phyloP scores from a whole-genome alignment of 23 tunicate genomes.

The Phallusia fumigata region DNA sequence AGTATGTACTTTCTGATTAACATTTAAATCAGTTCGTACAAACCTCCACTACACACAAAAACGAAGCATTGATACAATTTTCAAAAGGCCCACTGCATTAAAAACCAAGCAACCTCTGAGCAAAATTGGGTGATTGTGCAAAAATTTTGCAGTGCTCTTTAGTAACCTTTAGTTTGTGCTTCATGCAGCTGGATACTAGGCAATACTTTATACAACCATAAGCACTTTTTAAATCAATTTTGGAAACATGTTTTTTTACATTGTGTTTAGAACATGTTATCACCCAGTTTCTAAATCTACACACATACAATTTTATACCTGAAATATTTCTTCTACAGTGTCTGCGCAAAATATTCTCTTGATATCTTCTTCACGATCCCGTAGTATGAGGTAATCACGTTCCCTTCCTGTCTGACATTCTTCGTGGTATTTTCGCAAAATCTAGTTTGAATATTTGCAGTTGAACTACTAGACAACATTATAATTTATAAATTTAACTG shows the following conservation, averaged over 20 bases:
- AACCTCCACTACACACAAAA: too few relatives aligned
- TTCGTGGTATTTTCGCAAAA: slow-evolving; percentile 78
- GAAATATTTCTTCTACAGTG: slow-evolving; percentile 71
- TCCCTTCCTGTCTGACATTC: slow-evolving; percentile 89
- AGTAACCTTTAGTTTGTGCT: too few relatives aligned
- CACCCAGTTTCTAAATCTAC: neutral
- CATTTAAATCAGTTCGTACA: too few relatives aligned
- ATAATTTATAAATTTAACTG: too few relatives aligned
- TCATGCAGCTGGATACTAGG: too few relatives aligned
- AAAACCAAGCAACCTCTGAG: too few relatives aligned
- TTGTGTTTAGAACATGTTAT: neutral
- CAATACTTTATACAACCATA: too few relatives aligned
- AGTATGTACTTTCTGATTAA: slow-evolving; percentile 38
- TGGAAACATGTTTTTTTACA: too few relatives aligned
- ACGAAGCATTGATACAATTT: neutral
- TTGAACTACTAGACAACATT: neutral
- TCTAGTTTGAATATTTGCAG: slow-evolving; percentile 15
- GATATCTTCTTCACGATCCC: slow-evolving; percentile 73
- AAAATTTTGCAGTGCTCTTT: too few relatives aligned
- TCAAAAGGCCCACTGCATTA: too few relatives aligned
- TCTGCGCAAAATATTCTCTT: slow-evolving; percentile 59
- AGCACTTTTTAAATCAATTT: too few relatives aligned
- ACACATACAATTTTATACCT: slow-evolving; percentile 30
- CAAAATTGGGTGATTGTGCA: too few relatives aligned
- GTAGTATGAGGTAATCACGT: slow-evolving; percentile 70